A percentile compares a stretch with the other conserved stretches of the same genome.
These are phyloP conservation scores for Montifringilla adamsi DNA, from an alignment of 2,113 vertebrate species.

Conservation along the genomic window DNA sequence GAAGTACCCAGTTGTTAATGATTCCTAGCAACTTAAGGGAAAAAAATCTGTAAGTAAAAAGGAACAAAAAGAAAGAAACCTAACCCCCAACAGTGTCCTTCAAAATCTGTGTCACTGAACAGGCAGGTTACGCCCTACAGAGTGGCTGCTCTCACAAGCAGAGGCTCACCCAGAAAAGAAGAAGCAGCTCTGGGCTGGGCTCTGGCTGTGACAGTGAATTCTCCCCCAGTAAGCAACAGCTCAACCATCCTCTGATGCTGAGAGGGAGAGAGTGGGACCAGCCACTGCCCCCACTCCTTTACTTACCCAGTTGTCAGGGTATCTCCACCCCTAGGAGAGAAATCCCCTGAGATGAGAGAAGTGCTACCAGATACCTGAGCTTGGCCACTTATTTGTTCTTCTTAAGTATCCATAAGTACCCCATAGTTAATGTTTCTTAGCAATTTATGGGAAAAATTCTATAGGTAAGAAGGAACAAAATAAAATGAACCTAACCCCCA, in stretches of 20 bases:
- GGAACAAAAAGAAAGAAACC: not conserved
- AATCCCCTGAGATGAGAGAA: not conserved
- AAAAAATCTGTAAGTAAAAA: not conserved
- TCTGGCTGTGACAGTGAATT: not conserved
- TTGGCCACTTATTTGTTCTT: not conserved
- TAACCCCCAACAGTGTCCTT: not conserved
- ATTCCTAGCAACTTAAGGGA: not conserved
- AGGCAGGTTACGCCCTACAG: not conserved
- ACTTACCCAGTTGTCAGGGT: not conserved
- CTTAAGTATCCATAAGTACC: not conserved
- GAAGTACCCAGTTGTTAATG: not conserved
- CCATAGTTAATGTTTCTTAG: not conserved
- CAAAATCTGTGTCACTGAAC: rapidly evolving
- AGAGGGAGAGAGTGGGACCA: not conserved
- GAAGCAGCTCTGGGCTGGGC: too few species aligned
- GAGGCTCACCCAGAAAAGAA: not conserved
- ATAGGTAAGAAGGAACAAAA: not conserved
- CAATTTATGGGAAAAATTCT: not conserved
- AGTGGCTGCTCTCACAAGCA: not conserved
- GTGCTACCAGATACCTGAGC: not conserved
- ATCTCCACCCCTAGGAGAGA: not conserved
- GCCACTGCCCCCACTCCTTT: not conserved
- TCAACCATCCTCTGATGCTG: not conserved
- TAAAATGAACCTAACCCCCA: not conserved
- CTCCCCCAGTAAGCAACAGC: not conserved